Conservation (phyloP, 2,113 vertebrate genomes). For the Formicarius rufipectus region DNA sequence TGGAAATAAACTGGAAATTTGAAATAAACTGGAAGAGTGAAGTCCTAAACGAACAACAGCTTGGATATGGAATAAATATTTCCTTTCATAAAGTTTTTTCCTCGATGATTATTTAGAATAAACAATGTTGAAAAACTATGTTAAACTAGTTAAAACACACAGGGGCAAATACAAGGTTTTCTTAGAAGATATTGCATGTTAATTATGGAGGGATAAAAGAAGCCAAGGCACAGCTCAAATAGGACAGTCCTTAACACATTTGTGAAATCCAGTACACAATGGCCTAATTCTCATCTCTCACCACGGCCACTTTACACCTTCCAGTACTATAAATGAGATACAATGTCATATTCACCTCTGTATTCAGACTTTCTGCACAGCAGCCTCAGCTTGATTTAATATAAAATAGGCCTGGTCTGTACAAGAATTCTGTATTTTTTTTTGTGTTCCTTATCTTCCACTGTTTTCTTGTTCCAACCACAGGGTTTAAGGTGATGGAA, state of each 20-base stretch:
- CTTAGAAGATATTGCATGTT: fast-evolving
- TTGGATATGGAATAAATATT: neutral
- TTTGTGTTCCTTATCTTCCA: fast-evolving
- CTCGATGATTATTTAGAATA: neutral
- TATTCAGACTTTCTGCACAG: neutral
- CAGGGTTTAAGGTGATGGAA: fast-evolving
- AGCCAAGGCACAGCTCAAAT: neutral
- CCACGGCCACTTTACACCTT: neutral
- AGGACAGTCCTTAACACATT: neutral
- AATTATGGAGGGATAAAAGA: neutral
- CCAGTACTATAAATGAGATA: neutral
- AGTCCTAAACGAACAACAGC: neutral
- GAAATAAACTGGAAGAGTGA: neutral
- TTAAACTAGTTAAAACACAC: neutral
- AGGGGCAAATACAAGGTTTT: neutral
- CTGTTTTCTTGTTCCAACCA: neutral
- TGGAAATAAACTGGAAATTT: neutral
- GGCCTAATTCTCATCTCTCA: constrained; percentile 10
- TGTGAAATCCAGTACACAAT: neutral
- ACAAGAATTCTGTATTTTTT: neutral
- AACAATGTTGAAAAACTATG: fast-evolving
- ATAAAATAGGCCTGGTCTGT: neutral
- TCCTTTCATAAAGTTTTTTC: neutral
- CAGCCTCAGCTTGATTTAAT: neutral
- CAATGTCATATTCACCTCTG: neutral